Evolutionary conservation across 2,113 vertebrate genomes (phyloP).

Genomic region (Neotragus moschatus): DNA sequence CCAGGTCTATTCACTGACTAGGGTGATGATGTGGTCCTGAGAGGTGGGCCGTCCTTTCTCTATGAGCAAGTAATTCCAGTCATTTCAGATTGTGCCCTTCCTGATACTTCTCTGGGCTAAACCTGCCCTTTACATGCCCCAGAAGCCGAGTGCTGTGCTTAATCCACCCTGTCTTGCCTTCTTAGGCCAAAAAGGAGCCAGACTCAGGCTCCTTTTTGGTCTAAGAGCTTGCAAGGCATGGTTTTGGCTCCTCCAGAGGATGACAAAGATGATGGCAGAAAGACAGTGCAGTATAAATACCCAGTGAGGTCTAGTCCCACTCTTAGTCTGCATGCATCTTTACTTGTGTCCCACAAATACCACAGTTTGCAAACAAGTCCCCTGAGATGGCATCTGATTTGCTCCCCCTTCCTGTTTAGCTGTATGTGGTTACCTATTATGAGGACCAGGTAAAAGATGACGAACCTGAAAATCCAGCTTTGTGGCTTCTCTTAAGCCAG

Average conservation of each 20-base stretch:
- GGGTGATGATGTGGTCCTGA: background rate
- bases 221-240: background rate
- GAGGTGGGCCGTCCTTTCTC: background rate
- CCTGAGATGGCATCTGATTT: background rate
- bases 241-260: background rate
- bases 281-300: background rate
- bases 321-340: background rate
- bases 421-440: background rate
- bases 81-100: too few species aligned
- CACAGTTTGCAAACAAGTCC: background rate
- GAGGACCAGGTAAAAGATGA: background rate
- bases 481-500: background rate
- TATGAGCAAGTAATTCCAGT: background rate
- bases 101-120: background rate
- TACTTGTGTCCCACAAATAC: background rate
- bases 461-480: background rate
- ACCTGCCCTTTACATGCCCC: background rate
- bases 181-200: background rate
- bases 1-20: background rate
- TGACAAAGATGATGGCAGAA: background rate
- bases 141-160: rapidly evolving
- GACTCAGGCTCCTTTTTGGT: background rate
- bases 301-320: too few species aligned
- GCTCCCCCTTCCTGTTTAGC: background rate
- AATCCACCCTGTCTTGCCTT: too few species aligned